These are phyloP conservation scores for Lepus oiostolus DNA, from an alignment of 2,797 vertebrate genomes.

Conservation along the genomic window DNA sequence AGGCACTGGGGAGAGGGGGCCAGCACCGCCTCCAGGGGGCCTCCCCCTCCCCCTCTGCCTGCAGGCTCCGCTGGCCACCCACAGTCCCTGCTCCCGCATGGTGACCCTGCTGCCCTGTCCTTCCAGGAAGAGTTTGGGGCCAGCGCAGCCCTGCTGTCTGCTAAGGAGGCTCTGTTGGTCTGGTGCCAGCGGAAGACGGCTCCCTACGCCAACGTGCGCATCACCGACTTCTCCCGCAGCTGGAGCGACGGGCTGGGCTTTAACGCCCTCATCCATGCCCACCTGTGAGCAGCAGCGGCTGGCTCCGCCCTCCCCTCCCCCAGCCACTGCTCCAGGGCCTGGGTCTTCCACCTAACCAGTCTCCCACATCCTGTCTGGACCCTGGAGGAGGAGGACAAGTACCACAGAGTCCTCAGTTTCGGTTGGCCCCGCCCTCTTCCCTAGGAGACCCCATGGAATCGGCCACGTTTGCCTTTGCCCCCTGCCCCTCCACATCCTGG, in stretches of 20 bases:
- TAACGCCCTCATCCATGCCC: slow-evolving; percentile 94
- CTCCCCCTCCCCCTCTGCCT: rapidly evolving
- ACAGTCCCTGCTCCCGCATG: rapidly evolving
- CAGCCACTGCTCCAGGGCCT: not conserved
- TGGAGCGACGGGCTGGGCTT: slow-evolving; percentile 95
- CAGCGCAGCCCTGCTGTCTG: slow-evolving; percentile 90
- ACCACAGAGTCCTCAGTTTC: not conserved
- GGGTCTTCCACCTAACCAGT: not conserved
- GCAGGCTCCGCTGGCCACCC: not conserved
- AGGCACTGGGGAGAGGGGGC: not conserved
- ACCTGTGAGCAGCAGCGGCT: slow-evolving; percentile 88
- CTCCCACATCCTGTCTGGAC: not conserved
- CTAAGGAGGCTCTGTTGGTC: slow-evolving; percentile 94
- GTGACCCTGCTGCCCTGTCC: not conserved
- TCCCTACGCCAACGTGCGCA: slow-evolving; percentile 91
- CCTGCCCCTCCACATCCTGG: not conserved
- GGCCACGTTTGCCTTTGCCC: not conserved
- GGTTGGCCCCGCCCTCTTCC: too few species aligned
- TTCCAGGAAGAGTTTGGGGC: slow-evolving; percentile 90
- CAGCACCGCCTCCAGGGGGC: not conserved
- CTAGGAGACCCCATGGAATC: not conserved
- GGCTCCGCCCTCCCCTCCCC: rapidly evolving
- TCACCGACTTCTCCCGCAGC: slow-evolving; percentile 94
- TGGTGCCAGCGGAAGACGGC: slow-evolving; percentile 96
- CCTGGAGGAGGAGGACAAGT: not conserved